Conservation (phyloP, 2,113 vertebrate genomes). For the Menura novaehollandiae region DNA sequence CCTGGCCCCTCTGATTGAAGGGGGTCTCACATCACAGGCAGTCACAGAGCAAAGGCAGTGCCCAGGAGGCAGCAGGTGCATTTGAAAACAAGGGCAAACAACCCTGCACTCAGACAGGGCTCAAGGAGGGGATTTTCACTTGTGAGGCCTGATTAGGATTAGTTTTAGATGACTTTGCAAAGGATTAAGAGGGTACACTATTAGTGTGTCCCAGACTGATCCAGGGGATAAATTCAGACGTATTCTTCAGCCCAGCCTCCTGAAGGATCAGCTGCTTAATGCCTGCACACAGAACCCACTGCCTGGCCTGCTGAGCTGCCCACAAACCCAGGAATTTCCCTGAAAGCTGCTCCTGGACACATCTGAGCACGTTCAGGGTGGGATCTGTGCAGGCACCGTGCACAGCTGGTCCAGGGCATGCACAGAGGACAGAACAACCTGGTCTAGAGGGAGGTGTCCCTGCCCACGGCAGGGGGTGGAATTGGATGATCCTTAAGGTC, state of each 20-base stretch:
- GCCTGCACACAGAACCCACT: not conserved
- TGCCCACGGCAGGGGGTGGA: not conserved
- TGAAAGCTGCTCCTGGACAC: not conserved
- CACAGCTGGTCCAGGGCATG: not conserved
- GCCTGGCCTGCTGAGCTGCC: not conserved
- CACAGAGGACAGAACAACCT: not conserved
- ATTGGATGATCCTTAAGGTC: not conserved
- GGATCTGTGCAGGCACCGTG: not conserved
- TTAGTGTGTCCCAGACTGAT: not conserved
- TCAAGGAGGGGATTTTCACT: conserved; percentile 11
- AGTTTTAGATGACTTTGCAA: conserved; percentile 37
- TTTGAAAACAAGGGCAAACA: not conserved
- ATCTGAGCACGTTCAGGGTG: rapidly evolving
- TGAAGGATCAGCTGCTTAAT: not conserved
- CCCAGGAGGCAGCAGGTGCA: not conserved
- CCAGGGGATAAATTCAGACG: not conserved
- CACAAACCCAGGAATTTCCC: not conserved
- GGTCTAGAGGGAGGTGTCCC: not conserved
- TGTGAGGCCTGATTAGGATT: conserved; percentile 19
- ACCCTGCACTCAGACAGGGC: not conserved
- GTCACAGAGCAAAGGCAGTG: rapidly evolving
- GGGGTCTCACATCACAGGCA: not conserved
- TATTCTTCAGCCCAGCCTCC: not conserved
- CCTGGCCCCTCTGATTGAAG: not conserved
- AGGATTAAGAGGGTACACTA: conserved; percentile 12